Percentiles rank a stretch among this genome's conserved stretches.
phyloP scores from a whole-genome alignment of 2,888 invertebrate species.

The Oscheius sp. region DNA sequence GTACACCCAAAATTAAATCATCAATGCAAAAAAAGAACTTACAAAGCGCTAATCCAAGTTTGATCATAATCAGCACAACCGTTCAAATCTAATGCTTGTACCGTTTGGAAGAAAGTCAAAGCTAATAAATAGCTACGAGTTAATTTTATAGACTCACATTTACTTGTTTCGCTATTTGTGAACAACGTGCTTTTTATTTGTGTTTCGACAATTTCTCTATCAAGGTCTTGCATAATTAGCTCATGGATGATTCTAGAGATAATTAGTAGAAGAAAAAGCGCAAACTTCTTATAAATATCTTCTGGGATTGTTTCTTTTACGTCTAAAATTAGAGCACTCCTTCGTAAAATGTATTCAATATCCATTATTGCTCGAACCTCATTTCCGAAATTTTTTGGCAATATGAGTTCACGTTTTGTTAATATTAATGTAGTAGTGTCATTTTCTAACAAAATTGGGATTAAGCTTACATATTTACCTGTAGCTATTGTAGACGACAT shows the following conservation, averaged over 20 bases:
- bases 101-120: constrained; percentile 74
- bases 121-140: constrained; percentile 68
- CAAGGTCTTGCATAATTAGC: constrained; percentile 70
- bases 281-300: constrained; percentile 73
- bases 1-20: background rate
- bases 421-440: constrained; percentile 73
- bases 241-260: no score
- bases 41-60: constrained; percentile 76
- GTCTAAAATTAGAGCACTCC: constrained; percentile 75
- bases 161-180: constrained; percentile 70
- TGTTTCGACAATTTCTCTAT: constrained; percentile 69
- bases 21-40: constrained; percentile 61
- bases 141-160: constrained; percentile 50
- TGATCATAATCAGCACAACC: constrained; percentile 76
- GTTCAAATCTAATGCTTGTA: constrained; percentile 74
- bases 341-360: constrained; percentile 75
- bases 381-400: constrained; percentile 76
- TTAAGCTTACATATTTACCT: no score
- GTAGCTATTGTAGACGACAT: no score
- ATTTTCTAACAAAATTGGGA: no score
- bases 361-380: constrained; percentile 76
- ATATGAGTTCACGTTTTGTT: constrained; percentile 74
- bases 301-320: constrained; percentile 74
- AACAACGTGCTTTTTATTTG: constrained; percentile 69
- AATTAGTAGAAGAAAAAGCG: no score